Evolutionary conservation across 2,888 invertebrate species (phyloP).

Genomic region (Geophilus truncorum): DNA sequence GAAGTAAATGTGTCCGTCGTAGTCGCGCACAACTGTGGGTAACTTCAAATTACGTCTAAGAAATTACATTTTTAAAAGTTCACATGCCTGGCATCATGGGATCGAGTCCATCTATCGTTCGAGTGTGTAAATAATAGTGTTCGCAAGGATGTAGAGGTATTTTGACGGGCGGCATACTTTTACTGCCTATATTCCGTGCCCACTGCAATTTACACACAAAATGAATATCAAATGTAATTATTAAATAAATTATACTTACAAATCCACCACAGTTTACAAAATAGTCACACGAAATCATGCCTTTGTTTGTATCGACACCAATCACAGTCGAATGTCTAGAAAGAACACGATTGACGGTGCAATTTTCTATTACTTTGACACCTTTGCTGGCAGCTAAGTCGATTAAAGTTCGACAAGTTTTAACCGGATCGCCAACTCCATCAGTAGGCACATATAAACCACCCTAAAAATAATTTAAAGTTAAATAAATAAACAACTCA

Average conservation of each 20-base stretch:
- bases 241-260: conserved; percentile 44
- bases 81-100: conserved; percentile 70
- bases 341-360: conserved; percentile 63
- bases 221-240: neutral
- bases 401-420: conserved; percentile 46
- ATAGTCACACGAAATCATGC: conserved; percentile 74
- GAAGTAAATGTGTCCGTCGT: conserved; percentile 81
- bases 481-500: neutral
- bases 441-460: conserved; percentile 91
- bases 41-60: neutral
- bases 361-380: conserved; percentile 71
- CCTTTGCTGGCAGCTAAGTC: conserved; percentile 43
- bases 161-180: conserved; percentile 78
- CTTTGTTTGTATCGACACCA: conserved; percentile 70
- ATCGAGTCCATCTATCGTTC: conserved; percentile 68
- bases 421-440: conserved; percentile 80
- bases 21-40: conserved; percentile 68
- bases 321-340: conserved; percentile 63
- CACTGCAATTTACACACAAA: conserved; percentile 53
- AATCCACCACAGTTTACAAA: conserved; percentile 96
- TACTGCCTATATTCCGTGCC: conserved; percentile 82
- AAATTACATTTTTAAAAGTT: neutral
- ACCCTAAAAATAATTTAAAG: conserved; percentile 52
- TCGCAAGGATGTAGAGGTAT: conserved; percentile 83
- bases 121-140: conserved; percentile 87